Evolutionary conservation across 1,140 invertebrate genomes (phyloP).

Genomic region (Geopemphigus sp.): DNA sequence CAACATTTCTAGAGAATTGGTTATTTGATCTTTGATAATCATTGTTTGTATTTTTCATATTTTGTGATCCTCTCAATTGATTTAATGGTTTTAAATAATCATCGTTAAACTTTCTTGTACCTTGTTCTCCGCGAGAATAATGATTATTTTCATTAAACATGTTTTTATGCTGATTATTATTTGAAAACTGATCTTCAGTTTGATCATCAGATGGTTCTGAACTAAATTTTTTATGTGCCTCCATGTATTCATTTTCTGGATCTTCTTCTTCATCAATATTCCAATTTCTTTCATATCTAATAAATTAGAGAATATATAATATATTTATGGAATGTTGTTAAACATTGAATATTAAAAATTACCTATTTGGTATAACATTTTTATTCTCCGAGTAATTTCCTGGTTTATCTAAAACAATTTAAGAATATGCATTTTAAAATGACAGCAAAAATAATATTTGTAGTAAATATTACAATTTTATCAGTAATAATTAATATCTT

Average conservation of each 20-base stretch:
- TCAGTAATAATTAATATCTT: no score
- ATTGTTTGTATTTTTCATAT: conserved; percentile 6
- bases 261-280: conserved; percentile 42
- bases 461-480: background rate
- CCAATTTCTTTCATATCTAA: conserved; percentile 36
- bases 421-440: background rate
- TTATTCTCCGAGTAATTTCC: background rate
- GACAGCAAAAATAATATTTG: background rate
- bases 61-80: conserved; percentile 3
- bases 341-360: background rate
- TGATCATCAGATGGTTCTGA: conserved; percentile 30
- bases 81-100: conserved; percentile 9
- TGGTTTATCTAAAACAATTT: conserved; percentile 19
- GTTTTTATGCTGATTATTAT: conserved; percentile 15
- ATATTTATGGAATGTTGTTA: background rate
- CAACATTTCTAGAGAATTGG: background rate
- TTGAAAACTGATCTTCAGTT: conserved; percentile 8
- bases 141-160: conserved; percentile 25
- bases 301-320: background rate
- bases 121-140: conserved; percentile 10
- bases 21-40: background rate
- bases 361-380: conserved; percentile 18
- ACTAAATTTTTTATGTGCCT: conserved; percentile 41
- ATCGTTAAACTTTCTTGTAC: background rate
- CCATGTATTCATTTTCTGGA: conserved; percentile 46